Conservation (phyloP, 2,888 invertebrate genomes). For the Osedax frankpressi region DNA sequence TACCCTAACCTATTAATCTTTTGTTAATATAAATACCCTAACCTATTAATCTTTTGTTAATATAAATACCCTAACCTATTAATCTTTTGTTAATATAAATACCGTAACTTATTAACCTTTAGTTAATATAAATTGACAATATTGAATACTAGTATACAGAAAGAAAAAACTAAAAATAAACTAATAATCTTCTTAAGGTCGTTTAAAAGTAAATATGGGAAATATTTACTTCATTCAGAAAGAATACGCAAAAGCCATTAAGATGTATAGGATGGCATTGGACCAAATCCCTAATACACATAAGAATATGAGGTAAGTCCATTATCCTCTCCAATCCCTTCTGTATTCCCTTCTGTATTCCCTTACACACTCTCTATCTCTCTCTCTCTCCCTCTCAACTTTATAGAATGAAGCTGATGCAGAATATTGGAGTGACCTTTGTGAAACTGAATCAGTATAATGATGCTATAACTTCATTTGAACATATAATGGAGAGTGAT, state of each 20-base stretch:
- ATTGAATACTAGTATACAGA: too few relatives aligned
- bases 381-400: neutral
- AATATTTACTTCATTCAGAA: slow-evolving; percentile 89
- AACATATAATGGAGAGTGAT: slow-evolving; percentile 92
- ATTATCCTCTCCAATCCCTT: too few relatives aligned
- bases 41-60: too few relatives aligned
- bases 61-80: too few relatives aligned
- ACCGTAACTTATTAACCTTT: too few relatives aligned
- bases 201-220: slow-evolving; percentile 91
- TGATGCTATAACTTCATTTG: slow-evolving; percentile 89
- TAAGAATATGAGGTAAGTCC: slow-evolving; percentile 68
- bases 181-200: slow-evolving; percentile 49
- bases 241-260: slow-evolving; percentile 81
- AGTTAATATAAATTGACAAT: too few relatives aligned
- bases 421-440: slow-evolving; percentile 86
- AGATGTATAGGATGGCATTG: slow-evolving; percentile 93
- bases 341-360: too few relatives aligned
- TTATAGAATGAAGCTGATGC: slow-evolving; percentile 79
- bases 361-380: too few relatives aligned
- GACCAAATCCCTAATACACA: slow-evolving; percentile 84
- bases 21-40: too few relatives aligned
- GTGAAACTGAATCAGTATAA: slow-evolving; percentile 90
- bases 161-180: too few relatives aligned
- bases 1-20: too few relatives aligned
- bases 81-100: too few relatives aligned